Evolutionary conservation across 2,888 invertebrate species (phyloP).

Genomic region (Dynastes maya): DNA sequence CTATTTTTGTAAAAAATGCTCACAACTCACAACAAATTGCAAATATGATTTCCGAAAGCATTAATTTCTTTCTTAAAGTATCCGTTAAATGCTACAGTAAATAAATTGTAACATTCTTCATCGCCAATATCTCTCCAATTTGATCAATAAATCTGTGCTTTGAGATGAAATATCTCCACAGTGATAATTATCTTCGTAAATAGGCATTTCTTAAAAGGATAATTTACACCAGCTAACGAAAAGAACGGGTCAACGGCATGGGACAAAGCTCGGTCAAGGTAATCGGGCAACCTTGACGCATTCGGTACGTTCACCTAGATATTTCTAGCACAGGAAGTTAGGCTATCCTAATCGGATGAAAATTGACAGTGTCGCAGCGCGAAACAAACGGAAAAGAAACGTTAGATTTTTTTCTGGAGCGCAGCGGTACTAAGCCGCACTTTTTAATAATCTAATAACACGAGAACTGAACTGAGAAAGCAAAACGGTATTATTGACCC

Average conservation of each 20-base stretch:
- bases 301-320: constrained; percentile 27
- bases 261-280: constrained; percentile 36
- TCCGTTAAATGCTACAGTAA: no score
- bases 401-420: neutral
- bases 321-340: constrained; percentile 30
- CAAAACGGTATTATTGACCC: constrained; percentile 19
- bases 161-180: no score
- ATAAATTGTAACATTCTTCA: no score
- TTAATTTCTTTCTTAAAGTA: no score
- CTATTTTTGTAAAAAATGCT: no score
- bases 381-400: constrained; percentile 7
- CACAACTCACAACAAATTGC: no score
- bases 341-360: constrained; percentile 36
- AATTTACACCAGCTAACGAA: constrained; percentile 1
- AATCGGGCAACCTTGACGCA: constrained; percentile 21
- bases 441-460: neutral
- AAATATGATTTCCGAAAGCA: no score
- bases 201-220: neutral
- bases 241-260: constrained; percentile 29
- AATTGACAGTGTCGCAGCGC: neutral
- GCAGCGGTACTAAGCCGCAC: neutral
- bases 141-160: no score
- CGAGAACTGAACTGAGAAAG: neutral
- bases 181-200: neutral
- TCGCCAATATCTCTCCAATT: no score